Conservation (phyloP, 2,113 vertebrate species). For the Mystacornis crossleyi region DNA sequence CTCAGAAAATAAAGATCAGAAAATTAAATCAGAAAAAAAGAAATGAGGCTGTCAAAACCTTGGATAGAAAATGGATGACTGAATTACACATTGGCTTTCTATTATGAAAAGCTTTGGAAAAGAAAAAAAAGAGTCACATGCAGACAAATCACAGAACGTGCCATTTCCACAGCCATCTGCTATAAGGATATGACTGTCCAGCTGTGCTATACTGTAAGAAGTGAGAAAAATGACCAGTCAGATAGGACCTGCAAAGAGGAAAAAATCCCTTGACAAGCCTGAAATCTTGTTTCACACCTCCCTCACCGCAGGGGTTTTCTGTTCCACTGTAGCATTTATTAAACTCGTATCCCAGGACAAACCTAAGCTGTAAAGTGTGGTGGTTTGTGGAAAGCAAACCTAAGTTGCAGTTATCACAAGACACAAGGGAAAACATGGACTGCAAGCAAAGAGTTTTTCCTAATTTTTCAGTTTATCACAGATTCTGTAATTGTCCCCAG, state of each 20-base stretch:
- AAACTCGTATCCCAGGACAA: neutral
- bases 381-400: neutral
- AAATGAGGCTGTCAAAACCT: neutral
- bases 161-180: neutral
- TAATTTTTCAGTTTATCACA: neutral
- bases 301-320: neutral
- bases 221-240: neutral
- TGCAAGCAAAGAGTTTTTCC: neutral
- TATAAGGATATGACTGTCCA: neutral
- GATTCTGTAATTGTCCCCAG: neutral
- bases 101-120: neutral
- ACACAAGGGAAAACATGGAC: neutral
- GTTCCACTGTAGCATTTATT: neutral
- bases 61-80: neutral
- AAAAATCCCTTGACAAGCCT: neutral
- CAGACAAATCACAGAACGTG: neutral
- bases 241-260: neutral
- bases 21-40: neutral
- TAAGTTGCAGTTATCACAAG: neutral
- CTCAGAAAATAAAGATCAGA: neutral
- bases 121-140: neutral
- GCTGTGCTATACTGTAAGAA: neutral
- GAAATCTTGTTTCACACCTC: constrained; percentile 25
- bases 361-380: neutral
- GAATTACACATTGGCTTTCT: neutral